A percentile compares a stretch with the other conserved stretches of the same genome.
These are phyloP conservation scores for Megaceryle alcyon DNA, from an alignment of 2,797 vertebrate species.

Conservation along the genomic window DNA sequence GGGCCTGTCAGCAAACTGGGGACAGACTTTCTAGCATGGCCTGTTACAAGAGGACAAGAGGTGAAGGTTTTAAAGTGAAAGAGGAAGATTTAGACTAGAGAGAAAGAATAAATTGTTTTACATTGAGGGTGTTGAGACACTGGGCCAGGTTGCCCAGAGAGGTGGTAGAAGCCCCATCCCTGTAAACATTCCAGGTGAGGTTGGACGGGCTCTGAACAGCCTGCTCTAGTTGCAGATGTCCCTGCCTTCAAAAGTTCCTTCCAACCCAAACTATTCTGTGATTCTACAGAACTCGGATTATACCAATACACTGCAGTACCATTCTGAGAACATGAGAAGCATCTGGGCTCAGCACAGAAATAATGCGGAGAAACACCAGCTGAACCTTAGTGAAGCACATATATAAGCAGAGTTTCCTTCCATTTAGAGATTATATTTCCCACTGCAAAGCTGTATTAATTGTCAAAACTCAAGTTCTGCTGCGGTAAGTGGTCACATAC, in stretches of 20 bases:
- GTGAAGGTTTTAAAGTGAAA: background rate
- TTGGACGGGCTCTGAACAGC: background rate
- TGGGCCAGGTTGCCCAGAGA: background rate
- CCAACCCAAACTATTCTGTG: background rate
- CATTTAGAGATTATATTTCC: background rate
- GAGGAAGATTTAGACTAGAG: too few species aligned
- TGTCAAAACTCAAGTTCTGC: background rate
- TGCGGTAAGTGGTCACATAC: background rate
- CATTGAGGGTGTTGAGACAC: background rate
- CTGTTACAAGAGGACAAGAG: background rate
- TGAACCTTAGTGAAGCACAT: background rate
- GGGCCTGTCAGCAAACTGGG: background rate
- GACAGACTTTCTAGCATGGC: background rate
- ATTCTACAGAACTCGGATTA: background rate
- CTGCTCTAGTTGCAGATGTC: too few species aligned
- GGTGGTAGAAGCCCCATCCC: background rate
- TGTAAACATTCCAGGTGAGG: background rate
- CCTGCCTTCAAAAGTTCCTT: background rate
- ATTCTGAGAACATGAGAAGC: fast-evolving
- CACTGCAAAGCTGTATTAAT: background rate
- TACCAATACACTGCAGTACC: background rate
- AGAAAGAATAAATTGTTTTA: background rate
- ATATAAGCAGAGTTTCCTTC: fast-evolving
- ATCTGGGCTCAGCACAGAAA: background rate
- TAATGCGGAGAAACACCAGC: fast-evolving